Evolutionary conservation across 1,140 invertebrate species (phyloP).

Genomic region (Cydia amplana): DNA sequence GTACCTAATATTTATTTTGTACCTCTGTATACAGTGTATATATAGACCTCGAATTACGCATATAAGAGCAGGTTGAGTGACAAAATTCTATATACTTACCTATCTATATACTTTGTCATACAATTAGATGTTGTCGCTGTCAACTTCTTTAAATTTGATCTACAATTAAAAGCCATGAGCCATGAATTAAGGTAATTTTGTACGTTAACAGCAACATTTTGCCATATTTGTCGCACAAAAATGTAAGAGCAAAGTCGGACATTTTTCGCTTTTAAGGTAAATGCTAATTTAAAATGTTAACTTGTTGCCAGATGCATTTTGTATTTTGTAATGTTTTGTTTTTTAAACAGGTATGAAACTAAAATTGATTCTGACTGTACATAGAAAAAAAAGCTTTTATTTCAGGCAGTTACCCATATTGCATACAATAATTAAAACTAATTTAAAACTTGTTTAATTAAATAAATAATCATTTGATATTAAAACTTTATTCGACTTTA

Average conservation of each 20-base stretch:
- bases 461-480: too few relatives aligned
- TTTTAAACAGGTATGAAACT: not conserved
- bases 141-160: not conserved
- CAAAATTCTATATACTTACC: not conserved
- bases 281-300: not conserved
- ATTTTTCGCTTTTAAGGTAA: not conserved
- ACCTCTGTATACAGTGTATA: too few relatives aligned
- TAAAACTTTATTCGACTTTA: too few relatives aligned
- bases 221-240: not conserved
- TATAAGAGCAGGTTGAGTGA: too few relatives aligned
- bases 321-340: not conserved
- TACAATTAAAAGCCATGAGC: not conserved
- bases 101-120: not conserved
- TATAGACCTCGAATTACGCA: too few relatives aligned
- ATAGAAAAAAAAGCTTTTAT: too few relatives aligned
- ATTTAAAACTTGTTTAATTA: too few relatives aligned
- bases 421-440: too few relatives aligned
- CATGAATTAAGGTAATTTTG: constrained; percentile 22
- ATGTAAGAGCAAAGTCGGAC: not conserved
- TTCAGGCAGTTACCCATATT: too few relatives aligned
- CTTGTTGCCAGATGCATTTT: not conserved
- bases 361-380: too few relatives aligned
- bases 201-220: not conserved
- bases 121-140: not conserved
- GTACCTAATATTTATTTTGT: too few relatives aligned